Conservation (phyloP, 2,113 vertebrate genomes). For the Syrmaticus mikado region DNA sequence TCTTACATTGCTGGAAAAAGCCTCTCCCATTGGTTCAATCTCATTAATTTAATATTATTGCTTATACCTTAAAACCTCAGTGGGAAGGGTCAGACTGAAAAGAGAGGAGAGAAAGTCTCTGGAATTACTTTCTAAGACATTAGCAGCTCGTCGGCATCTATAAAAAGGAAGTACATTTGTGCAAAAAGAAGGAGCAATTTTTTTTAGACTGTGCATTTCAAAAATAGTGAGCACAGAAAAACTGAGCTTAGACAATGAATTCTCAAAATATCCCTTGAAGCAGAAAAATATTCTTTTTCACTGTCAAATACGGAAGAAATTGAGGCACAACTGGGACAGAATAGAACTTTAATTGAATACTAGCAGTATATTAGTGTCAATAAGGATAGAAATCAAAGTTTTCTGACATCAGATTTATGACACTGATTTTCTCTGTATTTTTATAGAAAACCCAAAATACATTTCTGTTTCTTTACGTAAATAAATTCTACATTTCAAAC, state of each 20-base stretch:
- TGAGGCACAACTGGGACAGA: not conserved
- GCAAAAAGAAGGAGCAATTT: not conserved
- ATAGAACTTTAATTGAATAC: not conserved
- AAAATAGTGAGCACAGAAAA: not conserved
- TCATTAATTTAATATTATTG: not conserved
- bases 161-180: not conserved
- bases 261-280: not conserved
- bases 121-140: not conserved
- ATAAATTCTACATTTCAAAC: not conserved
- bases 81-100: not conserved
- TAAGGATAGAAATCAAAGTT: not conserved
- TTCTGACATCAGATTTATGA: not conserved
- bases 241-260: not conserved
- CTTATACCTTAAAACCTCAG: not conserved
- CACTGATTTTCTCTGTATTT: fast-evolving
- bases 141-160: not conserved
- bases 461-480: not conserved
- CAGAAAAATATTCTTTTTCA: not conserved
- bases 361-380: not conserved
- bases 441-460: not conserved
- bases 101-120: too few relatives aligned
- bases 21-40: not conserved
- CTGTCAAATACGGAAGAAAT: not conserved
- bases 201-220: not conserved
- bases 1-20: not conserved